These are phyloP conservation scores for Eulemur albifrons DNA, from an alignment of 2,797 vertebrate species.

Conservation along the genomic window DNA sequence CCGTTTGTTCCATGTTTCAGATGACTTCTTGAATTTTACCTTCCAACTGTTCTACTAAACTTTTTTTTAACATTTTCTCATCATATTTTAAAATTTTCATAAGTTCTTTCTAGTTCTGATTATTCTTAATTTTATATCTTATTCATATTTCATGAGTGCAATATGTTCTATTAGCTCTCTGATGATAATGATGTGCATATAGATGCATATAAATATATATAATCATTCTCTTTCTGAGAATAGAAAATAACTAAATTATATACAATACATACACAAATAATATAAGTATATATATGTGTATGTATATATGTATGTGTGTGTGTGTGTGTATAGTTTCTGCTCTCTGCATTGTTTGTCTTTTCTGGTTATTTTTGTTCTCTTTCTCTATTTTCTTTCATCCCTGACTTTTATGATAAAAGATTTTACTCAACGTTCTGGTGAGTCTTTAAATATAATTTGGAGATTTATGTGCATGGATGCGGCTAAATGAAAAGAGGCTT, in stretches of 20 bases:
- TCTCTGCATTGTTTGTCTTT: fast-evolving
- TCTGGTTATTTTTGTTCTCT: background rate
- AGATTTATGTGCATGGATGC: background rate
- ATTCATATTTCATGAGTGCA: background rate
- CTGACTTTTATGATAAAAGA: background rate
- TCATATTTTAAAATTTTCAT: background rate
- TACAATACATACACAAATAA: background rate
- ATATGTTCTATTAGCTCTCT: background rate
- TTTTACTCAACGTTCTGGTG: background rate
- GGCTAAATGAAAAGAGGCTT: background rate
- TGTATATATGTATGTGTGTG: background rate
- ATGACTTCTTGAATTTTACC: background rate
- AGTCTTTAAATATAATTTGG: background rate
- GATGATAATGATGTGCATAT: background rate
- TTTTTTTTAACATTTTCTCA: background rate
- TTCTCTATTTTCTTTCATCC: background rate
- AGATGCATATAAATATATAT: background rate
- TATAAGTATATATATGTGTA: background rate
- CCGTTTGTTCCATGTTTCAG: background rate
- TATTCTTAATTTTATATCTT: background rate
- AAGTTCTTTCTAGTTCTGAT: background rate
- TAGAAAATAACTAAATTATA: background rate
- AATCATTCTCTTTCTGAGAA: background rate
- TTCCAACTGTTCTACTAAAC: background rate
- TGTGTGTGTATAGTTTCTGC: background rate